Evolutionary conservation across 2,113 vertebrate genomes (phyloP).

Genomic region (Cynoglossus semilaevis): DNA sequence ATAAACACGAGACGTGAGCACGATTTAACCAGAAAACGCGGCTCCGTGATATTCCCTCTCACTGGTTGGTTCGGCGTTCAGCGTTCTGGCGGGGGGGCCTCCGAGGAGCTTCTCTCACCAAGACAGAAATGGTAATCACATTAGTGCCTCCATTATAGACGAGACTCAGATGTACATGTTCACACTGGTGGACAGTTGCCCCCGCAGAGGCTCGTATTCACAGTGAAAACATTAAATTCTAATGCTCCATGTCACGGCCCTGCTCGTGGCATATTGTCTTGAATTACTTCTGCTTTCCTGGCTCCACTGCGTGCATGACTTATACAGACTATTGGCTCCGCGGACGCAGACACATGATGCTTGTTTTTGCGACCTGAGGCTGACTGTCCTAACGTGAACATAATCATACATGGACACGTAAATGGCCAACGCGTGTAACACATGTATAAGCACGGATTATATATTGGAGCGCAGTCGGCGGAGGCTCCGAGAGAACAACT

Average conservation of each 20-base stretch:
- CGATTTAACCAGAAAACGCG: conserved; percentile 61
- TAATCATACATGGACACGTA: conserved; percentile 26
- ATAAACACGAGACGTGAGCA: conserved; percentile 46
- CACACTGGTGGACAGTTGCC: conserved; percentile 10
- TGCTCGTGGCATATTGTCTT: conserved; percentile 33
- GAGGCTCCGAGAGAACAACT: too few relatives aligned
- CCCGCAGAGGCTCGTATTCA: conserved; percentile 20
- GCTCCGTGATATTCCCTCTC: conserved; percentile 30
- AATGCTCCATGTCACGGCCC: conserved; percentile 14
- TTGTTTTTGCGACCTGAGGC: conserved; percentile 52
- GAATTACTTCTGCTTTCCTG: conserved; percentile 32
- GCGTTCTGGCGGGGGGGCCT: conserved; percentile 41
- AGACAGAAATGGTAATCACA: conserved; percentile 59
- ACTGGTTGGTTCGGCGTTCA: conserved; percentile 1
- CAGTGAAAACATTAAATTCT: conserved; percentile 32
- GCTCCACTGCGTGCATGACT: conserved; percentile 20
- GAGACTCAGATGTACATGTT: conserved; percentile 24
- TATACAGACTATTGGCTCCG: conserved; percentile 30
- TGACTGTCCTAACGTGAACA: conserved; percentile 25
- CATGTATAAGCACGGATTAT: neutral
- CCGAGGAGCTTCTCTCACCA: conserved; percentile 35
- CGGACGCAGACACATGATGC: conserved; percentile 40
- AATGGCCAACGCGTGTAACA: conserved; percentile 22
- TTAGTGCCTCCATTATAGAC: conserved; percentile 58
- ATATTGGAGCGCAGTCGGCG: too few relatives aligned